Evolutionary conservation across 1,140 invertebrate genomes (phyloP).

Genomic region (Paracyclopina nana): DNA sequence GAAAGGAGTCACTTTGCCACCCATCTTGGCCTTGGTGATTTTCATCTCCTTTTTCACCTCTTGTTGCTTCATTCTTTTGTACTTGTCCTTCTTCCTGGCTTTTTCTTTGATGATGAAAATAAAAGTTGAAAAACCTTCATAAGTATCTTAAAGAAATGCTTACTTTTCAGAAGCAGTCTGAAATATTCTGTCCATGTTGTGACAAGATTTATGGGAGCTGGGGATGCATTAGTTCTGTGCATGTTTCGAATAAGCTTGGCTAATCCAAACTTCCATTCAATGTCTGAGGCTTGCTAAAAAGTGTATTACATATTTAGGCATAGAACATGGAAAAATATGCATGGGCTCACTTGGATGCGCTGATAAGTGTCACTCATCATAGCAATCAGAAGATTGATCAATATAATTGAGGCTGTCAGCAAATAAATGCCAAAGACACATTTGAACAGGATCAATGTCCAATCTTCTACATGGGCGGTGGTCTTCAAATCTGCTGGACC

Average conservation of each 20-base stretch:
- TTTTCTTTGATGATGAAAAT: neutral
- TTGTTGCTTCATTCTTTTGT: slow-evolving; percentile 11
- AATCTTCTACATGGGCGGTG: slow-evolving; percentile 15
- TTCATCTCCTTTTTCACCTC: too few species aligned
- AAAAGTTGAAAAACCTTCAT: neutral
- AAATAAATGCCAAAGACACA: slow-evolving; percentile 83
- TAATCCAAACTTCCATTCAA: slow-evolving; percentile 98
- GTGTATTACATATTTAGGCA: too few species aligned
- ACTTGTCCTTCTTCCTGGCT: slow-evolving; percentile 13
- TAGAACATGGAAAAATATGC: too few species aligned
- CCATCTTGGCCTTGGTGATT: too few species aligned
- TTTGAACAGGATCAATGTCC: slow-evolving; percentile 26
- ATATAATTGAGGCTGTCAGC: slow-evolving; percentile 88
- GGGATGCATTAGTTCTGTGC: slow-evolving; percentile 91
- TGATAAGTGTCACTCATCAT: slow-evolving; percentile 99
- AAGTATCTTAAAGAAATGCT: neutral
- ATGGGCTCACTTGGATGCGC: slow-evolving; percentile 83
- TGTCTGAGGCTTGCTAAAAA: slow-evolving; percentile 99
- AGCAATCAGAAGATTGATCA: slow-evolving; percentile 96
- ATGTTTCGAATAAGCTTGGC: slow-evolving; percentile 96
- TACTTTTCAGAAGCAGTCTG: too few species aligned
- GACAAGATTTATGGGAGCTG: slow-evolving; percentile 85
- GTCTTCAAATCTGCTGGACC: slow-evolving; percentile 37
- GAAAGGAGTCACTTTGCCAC: too few species aligned
- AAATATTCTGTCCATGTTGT: slow-evolving; percentile 64